Base-by-base conservation (phyloP, 2,113 vertebrate genomes). In the Cygnus buccinator region DNA sequence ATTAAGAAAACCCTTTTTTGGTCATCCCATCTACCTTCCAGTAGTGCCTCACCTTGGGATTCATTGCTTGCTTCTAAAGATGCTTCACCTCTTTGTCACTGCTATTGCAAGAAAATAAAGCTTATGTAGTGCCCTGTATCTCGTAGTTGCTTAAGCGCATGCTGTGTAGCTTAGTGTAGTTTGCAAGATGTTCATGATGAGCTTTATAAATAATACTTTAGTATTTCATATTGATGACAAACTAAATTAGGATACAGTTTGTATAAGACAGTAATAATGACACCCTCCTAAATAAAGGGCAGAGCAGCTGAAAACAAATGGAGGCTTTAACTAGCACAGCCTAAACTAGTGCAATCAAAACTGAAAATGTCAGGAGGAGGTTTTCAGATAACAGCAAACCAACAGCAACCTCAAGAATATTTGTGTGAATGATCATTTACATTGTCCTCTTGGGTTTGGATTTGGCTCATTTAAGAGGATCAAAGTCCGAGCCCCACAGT, bases 391-490 rank as follows among this genome's bases (percentile, higher is more conserved):
- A 75, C 59, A 90, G 68, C 48, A 39, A 46, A 25, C 23, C 22
- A 52, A 11, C 50, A 52, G 23, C 11, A 39, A 28, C 35, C 19
- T 39, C 48, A 72, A 57, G 41, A 73, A 13, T 62, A 58, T 52
- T 62, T 81, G 23, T 8, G 11, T 39, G 75, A 66, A 29, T 19
- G 26, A 52, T 73, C 1, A 0, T 65, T 48, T 67, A 44, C 2
- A 0, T 35, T 4, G 1, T 26, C 25, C 3, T 82, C 43, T 43
- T 50, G 25, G 4, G 6, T 17, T 2, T 17, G 2, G 26, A 41
- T 82, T 87, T 35, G n/a, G n/a, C 25, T 84, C 35, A 46, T 81
- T 81, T 28, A 78, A 35, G n/a, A 65, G 50, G 20, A 37, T 61
- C 25, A 61, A 90, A 48, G 74, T 33, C 31, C 16, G 81, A 62